Conservation (phyloP, 1,140 invertebrate species). For the Drosophila yakuba region DNA sequence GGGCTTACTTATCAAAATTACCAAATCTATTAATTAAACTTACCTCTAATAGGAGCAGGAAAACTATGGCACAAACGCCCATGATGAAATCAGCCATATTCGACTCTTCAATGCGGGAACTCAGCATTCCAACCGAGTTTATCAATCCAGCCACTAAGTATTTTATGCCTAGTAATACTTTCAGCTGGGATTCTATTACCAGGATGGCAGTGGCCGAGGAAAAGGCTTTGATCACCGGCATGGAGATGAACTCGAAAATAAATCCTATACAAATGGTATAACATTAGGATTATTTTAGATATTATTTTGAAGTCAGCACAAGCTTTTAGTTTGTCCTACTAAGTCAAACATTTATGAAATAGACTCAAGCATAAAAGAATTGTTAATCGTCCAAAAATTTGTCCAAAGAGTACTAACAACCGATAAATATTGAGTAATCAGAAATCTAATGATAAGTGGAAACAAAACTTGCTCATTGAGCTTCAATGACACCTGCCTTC, state of each 20-base stretch:
- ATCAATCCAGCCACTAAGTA: constrained; percentile 91
- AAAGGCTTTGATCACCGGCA: constrained; percentile 97
- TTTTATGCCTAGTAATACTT: constrained; percentile 91
- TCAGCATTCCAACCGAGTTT: constrained; percentile 89
- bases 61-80: constrained; percentile 89
- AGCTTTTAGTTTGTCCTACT: no score
- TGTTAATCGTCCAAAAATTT: background rate
- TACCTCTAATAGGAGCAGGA: constrained; percentile 90
- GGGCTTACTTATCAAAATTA: background rate
- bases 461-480: background rate
- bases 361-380: background rate
- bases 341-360: background rate
- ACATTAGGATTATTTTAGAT: no score
- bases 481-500: constrained; percentile 3
- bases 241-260: constrained; percentile 97
- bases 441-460: background rate
- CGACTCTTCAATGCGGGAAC: constrained; percentile 87
- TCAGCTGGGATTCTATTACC: constrained; percentile 95
- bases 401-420: background rate
- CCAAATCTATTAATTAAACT: constrained; percentile 65
- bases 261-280: constrained; percentile 87
- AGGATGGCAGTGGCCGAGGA: constrained; percentile 97
- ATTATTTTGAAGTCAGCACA: no score
- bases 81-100: constrained; percentile 89
- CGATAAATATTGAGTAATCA: background rate